Base-by-base conservation (phyloP, 2,888 invertebrate genomes). In the Drosophila cracens region DNA sequence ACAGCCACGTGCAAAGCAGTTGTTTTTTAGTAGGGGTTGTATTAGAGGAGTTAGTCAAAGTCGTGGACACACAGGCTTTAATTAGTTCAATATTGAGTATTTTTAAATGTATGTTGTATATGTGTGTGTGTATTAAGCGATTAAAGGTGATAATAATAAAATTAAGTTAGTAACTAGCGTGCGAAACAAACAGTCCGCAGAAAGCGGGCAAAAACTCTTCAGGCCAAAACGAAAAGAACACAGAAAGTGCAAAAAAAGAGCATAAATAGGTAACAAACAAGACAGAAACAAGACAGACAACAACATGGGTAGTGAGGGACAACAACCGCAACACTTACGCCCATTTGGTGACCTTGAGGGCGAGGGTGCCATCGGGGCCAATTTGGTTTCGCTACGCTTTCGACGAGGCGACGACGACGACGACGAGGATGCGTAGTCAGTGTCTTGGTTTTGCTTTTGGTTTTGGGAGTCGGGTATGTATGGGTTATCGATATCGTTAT, bases 271-370 rank as follows among this genome's bases (percentile, higher is more conserved):
- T 34, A 8, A 25, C 48, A 64, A 66, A 57, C 57, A 70, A 67
- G 46, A 64, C 52, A 63, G 60, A 13, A 60, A 49, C 0, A 18
- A 10, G 13, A 46, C 21, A 46, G 21, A 46, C 8, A 56, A 58
- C 38, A 57, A 53, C 29, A 52, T 13, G 29, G 38, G 34, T 65
- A 33, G 33, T 59, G 56, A 49, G 64, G 57, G 63, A 74, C 62
- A 82, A 60, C 8, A 25, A 63, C 53, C 66, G 71, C 80, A 76
- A 89, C 77, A 91, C 92, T 92, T 91, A 91, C 91, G 82, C 85
- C 91, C 89, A 65, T 64, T 65, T 33, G 89, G 84, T 74, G 59
- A 54, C 66, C 82, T 79, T 72, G 89, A 83, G 74, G 89, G 87
- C 62, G 69, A 71, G 34, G 84, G 68, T 56, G 21, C 60, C 88